Evolutionary conservation across 2,113 vertebrate genomes (phyloP).

Genomic region (Ciconia boyciana): DNA sequence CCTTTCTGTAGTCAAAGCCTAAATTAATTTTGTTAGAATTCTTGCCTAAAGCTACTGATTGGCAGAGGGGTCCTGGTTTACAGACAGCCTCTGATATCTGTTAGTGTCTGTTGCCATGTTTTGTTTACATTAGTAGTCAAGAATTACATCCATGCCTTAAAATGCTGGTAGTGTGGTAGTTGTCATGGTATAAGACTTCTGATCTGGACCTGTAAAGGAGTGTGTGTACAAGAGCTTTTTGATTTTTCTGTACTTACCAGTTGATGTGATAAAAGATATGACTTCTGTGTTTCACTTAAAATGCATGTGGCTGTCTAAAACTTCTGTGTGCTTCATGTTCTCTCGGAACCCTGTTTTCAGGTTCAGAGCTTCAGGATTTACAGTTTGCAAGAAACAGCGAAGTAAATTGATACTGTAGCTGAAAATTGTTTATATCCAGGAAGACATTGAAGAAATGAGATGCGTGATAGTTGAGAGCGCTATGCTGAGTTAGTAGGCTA

Average conservation of each 20-base stretch:
- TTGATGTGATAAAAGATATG: not conserved
- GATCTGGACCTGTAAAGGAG: not conserved
- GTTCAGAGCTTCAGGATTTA: not conserved
- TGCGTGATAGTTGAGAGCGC: accelerated
- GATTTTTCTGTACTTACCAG: not conserved
- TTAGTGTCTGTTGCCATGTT: not conserved
- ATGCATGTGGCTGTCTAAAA: not conserved
- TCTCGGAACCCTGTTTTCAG: not conserved
- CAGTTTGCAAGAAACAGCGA: not conserved
- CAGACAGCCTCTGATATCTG: not conserved
- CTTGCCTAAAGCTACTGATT: not conserved
- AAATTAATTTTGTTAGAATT: not conserved
- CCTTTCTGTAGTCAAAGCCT: not conserved
- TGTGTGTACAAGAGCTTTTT: not conserved
- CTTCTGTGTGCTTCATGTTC: accelerated
- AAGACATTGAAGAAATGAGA: not conserved
- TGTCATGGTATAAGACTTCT: not conserved
- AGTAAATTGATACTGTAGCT: not conserved
- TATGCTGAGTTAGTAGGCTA: not conserved
- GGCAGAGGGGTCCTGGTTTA: not conserved
- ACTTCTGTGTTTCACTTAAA: not conserved
- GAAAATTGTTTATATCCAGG: not conserved
- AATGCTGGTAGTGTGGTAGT: not conserved
- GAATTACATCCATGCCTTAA: not conserved
- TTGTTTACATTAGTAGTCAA: not conserved